Evolutionary conservation across 1,140 invertebrate species (phyloP), one percentile per base, ranked within the genome.

Genomic region (Diorhabda elongata): DNA sequence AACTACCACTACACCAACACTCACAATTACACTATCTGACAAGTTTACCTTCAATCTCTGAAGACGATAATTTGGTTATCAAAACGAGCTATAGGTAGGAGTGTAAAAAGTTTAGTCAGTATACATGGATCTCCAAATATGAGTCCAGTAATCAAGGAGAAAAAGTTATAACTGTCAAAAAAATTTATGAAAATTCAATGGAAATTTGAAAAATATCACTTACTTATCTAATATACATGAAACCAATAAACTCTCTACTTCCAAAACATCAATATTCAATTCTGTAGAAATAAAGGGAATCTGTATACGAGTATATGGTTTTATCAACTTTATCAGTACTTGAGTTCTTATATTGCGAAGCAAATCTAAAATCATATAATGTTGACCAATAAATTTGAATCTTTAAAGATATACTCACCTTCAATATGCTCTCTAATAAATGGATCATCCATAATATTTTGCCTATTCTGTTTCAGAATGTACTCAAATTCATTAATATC

Each of bases 401-500:
- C 45, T 69, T 66, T 61, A 66, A 26, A 26, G 26, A 26, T 60
- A 61, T 71, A 64, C 56, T 72, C 80, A 89, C 88, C 89, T 89
- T 99, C 98, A 81, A 99, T 99, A 79, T 99, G 97, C 83, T 99
- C 98, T 76, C 96, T 86, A 77, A 99, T 99, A 82, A 99, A 99
- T 4, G 95, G 96, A 87, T 99, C 98, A 79, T 97, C 95, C 97
- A 99, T 99, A 65, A 99, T 98, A 80, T 94, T 95, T 79, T 95
- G 94, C 73, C 95, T 88, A 83, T 99, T 98, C 78, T 93, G 91
- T 79, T 96, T 93, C 60, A 99, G 82, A 76, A 99, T 99, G 70
- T 92, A 91, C 84, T 99, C 98, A 86, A 99, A 99, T 74, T 97
- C 95, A 81, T 97, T 96, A 68, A 99, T 99, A 83, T 99, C 97